Evolutionary conservation across 1,140 invertebrate species (phyloP).

Genomic region (Drosophila fuyamai): DNA sequence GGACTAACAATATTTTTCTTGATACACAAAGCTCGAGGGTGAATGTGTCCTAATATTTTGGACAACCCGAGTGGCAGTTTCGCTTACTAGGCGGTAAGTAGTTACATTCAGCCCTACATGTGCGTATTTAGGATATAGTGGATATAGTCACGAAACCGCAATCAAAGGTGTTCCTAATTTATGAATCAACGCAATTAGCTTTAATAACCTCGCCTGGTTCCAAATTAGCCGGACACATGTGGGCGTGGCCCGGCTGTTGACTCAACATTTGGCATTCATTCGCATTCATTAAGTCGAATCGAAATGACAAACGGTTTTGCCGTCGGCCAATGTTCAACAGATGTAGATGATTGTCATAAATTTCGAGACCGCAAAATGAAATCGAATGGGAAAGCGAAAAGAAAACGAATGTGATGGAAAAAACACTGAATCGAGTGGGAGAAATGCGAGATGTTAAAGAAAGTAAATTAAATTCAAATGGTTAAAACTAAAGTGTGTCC

Average conservation of each 20-base stretch:
- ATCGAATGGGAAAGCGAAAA: background rate
- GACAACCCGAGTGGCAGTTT: background rate
- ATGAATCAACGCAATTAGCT: conserved; percentile 79
- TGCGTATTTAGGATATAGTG: background rate
- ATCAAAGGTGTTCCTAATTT: conserved; percentile 79
- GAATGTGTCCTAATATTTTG: conserved; percentile 1
- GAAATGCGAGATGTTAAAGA: background rate
- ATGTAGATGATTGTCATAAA: conserved; percentile 46
- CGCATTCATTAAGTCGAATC: conserved; percentile 46
- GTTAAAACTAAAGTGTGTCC: background rate
- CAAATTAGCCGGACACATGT: conserved; percentile 45
- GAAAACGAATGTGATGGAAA: too few species aligned
- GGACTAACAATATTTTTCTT: background rate
- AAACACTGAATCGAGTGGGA: background rate
- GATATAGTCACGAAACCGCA: conserved; percentile 59
- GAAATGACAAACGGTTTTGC: conserved; percentile 44
- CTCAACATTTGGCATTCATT: conserved; percentile 50
- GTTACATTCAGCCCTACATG: conserved; percentile 12
- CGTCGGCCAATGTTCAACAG: conserved; percentile 34
- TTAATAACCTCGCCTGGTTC: conserved; percentile 50
- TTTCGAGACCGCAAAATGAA: background rate
- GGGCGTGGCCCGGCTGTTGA: conserved; percentile 12
- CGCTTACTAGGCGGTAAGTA: conserved; percentile 4
- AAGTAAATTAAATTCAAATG: background rate
- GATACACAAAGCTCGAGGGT: background rate